Percentiles rank a stretch among this genome's conserved stretches.
phyloP scores from a whole-genome alignment of 2,888 invertebrate species.

The Arge pagana region DNA sequence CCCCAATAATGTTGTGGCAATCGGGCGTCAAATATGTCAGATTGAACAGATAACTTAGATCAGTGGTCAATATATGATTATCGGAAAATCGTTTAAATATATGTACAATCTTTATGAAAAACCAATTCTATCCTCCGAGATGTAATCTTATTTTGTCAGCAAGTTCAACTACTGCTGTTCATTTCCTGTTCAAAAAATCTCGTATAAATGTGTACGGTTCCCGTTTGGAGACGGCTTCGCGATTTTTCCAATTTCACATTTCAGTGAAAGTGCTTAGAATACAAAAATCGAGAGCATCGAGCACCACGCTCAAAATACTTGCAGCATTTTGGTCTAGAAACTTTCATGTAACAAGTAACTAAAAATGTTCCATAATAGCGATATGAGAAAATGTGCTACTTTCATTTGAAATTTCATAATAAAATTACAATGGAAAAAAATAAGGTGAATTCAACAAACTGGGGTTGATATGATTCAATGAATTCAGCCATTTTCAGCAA shows the following conservation, averaged over 20 bases:
- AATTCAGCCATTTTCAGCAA: too few relatives aligned
- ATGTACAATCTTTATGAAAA: constrained; percentile 2
- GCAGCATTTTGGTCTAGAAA: not conserved
- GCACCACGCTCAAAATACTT: not conserved
- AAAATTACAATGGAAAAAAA: too few relatives aligned
- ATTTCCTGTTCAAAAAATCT: not conserved
- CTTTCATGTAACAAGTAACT: too few relatives aligned
- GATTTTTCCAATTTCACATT: constrained; percentile 5
- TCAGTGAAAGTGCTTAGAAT: not conserved
- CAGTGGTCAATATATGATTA: constrained; percentile 2
- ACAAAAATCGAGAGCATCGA: not conserved
- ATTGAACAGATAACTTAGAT: constrained; percentile 3
- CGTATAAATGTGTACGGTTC: constrained; percentile 9
- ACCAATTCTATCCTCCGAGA: constrained; percentile 5
- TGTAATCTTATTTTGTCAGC: constrained; percentile 2
- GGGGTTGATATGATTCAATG: too few relatives aligned
- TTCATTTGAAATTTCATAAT: too few relatives aligned
- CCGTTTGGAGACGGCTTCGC: constrained; percentile 6
- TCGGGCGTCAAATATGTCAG: constrained; percentile 3
- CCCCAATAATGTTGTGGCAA: constrained; percentile 12
- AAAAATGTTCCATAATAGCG: too few relatives aligned
- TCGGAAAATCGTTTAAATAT: constrained; percentile 5
- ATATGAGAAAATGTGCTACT: too few relatives aligned
- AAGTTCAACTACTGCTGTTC: constrained; percentile 7
- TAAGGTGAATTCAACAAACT: too few relatives aligned